A percentile compares a stretch with the other conserved stretches of the same genome.
Evolutionary conservation across 2,888 invertebrate genomes (phyloP).

Genomic region (Cetonia aurata): DNA sequence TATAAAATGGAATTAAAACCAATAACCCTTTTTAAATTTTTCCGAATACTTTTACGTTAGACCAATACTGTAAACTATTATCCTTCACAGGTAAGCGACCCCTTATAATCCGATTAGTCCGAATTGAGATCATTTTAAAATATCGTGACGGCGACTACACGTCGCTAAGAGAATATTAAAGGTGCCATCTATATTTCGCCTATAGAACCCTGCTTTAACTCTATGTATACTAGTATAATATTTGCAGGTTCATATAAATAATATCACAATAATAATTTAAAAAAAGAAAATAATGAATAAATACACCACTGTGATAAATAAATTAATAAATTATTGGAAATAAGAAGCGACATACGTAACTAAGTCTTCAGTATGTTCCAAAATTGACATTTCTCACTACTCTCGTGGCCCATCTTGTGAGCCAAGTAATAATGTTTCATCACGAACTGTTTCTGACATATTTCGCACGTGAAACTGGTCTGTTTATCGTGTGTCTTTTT

Average conservation of each 20-base stretch:
- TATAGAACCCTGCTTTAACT: too few species aligned
- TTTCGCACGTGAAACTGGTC: constrained; percentile 73
- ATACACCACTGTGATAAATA: constrained; percentile 2
- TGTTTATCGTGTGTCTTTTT: constrained; percentile 72
- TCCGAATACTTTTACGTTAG: too few species aligned
- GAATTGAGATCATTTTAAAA: too few species aligned
- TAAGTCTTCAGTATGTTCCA: constrained; percentile 44
- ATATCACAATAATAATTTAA: constrained; percentile 31
- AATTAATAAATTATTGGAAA: constrained; percentile 12
- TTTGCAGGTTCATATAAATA: constrained; percentile 14
- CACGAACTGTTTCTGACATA: constrained; percentile 76
- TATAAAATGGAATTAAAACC: too few species aligned
- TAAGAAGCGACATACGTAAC: constrained; percentile 15
- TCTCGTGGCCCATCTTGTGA: constrained; percentile 71
- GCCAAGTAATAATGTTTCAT: constrained; percentile 77
- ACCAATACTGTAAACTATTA: too few species aligned
- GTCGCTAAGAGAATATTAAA: too few species aligned
- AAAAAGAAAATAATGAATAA: constrained; percentile 3
- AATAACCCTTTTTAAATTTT: too few species aligned
- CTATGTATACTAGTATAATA: too few species aligned
- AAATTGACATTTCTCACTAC: constrained; percentile 44
- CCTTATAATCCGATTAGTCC: too few species aligned
- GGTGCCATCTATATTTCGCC: too few species aligned
- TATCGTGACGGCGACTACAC: too few species aligned
- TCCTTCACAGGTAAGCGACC: too few species aligned